Evolutionary conservation across 2,888 invertebrate species (phyloP), one percentile per base, ranked within the genome.

Genomic region (Bursaphelenchus okinawaensis): DNA sequence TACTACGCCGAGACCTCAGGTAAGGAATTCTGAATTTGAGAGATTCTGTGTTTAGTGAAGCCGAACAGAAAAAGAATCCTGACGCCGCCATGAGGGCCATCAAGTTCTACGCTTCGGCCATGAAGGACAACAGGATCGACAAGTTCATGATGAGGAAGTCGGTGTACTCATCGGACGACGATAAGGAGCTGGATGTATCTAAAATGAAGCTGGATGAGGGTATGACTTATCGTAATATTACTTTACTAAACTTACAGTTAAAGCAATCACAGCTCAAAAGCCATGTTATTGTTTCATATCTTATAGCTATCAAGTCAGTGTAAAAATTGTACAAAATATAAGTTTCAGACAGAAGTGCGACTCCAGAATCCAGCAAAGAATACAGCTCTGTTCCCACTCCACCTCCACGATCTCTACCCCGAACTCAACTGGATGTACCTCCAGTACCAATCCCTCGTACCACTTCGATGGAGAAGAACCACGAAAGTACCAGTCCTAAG

Each of bases 71-170:
- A 83, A 89, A 91, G 78, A 91, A 94, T 85, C 93, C 93, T 2
- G 51, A 28, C n/a, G 92, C 92, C 40, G 92, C 92, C 0, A 88
- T 92, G 63, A 90, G 91, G 82, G 94, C 93, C 26, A 88, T 94
- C 61, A 91, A 91, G 80, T 91, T 89, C 82, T 92, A 92, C 83
- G 91, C 91, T 22, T 68, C 73, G 7, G 72, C 78, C 19, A 66
- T 78, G 62, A 78, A 79, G 59, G 73, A 75, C 54, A 75, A 75
- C 40, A 72, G 79, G 56, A 68, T 72, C 55, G 76, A 75, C 16
- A 80, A 76, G 63, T 80, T 76, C 60, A 77, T 80, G 76, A 75
- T 75, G 55, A 71, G 76, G 12, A 77, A 77, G 58, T 75, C 71
- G 16, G 71, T 75, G 3, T 72, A 72, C 62, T 61, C 66, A 23